Conservation (phyloP, 2,797 vertebrate species). For the Oreortyx pictus region DNA sequence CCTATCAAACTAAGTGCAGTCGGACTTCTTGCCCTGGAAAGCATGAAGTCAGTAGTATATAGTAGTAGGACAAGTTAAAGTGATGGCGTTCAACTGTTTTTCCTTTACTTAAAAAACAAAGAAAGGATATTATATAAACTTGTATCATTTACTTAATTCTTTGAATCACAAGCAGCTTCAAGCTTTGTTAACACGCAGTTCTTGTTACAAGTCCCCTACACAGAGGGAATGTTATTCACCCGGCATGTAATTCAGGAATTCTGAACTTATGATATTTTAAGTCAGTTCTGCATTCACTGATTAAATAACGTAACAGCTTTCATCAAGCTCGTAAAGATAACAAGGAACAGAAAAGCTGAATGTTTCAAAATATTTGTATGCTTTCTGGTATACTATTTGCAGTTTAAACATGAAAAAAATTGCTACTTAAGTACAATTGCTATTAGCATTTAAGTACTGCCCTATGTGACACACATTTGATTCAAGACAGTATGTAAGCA, state of each 20-base stretch:
- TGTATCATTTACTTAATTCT: conserved; percentile 78
- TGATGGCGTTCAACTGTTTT: too few species aligned
- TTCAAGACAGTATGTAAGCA: neutral
- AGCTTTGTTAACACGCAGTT: too few species aligned
- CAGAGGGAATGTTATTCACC: conserved; percentile 33
- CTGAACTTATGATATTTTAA: conserved; percentile 66
- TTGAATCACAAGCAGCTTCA: conserved; percentile 78
- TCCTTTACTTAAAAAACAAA: too few species aligned
- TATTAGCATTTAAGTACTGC: neutral
- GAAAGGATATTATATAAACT: neutral
- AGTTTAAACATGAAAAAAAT: neutral
- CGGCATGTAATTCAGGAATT: conserved; percentile 51
- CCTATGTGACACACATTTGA: neutral
- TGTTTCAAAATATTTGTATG: conserved; percentile 36
- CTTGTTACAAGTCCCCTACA: too few species aligned
- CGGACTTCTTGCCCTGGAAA: too few species aligned
- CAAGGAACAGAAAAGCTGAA: neutral
- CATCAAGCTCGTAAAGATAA: conserved; percentile 45
- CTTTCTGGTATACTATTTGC: neutral
- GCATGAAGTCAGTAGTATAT: too few species aligned
- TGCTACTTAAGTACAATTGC: too few species aligned
- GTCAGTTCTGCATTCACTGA: conserved; percentile 66
- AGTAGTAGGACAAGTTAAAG: too few species aligned
- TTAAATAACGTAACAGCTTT: conserved; percentile 63
- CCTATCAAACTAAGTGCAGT: too few species aligned